Base-by-base conservation (phyloP, 2,113 vertebrate species). In the Poeciliopsis prolifica region DNA sequence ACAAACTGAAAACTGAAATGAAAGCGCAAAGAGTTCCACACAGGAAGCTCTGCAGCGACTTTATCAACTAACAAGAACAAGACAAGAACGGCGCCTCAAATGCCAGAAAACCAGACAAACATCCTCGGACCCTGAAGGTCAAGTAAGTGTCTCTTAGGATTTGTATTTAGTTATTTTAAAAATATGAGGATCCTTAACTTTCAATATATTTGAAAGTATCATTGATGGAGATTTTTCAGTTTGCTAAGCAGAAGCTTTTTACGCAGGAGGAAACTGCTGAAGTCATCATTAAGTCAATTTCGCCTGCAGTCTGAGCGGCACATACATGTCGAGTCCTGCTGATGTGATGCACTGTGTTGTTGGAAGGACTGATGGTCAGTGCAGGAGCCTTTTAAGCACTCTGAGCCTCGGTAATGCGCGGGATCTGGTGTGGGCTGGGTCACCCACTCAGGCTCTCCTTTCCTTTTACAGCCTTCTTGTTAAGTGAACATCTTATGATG, bases 331-430 rank as follows among this genome's bases (percentile, higher is more conserved):
- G 19, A 63, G 19, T 24, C 5, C 15, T 31, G 6, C 44, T 65
- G 61, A 13, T 51, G n/a, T 37, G 42, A 72, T 35, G 7, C 66
- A 17, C 28, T 58, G 10, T 54, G 62, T 68, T 64, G 19, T n/a
- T 33, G 3, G 22, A 19, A 63, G 10, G 17, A 7, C 0, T 26
- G 12, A 61, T 19, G 28, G 31, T 88, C 86, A 82, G 72, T 85
- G 75, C 67, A 75, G 65, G 79, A 91, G 84, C 79, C 85, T 85
- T 66, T 90, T 60, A 81, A 86, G 85, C 83, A 82, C 86, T 87
- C 72, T 72, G 26, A 60, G 3, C 8, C 37, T 11, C 63, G 60
- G 70, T 90, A 87, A 92, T 87, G 88, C n/a, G 24, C n/a, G 5
- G 31, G 61, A 77, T 81, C 58, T 77, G 70, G 79, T 80, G 72